Evolutionary conservation across 1,140 invertebrate genomes (phyloP), one percentile per base, ranked within the genome.

Genomic region (Galendromus occidentalis): DNA sequence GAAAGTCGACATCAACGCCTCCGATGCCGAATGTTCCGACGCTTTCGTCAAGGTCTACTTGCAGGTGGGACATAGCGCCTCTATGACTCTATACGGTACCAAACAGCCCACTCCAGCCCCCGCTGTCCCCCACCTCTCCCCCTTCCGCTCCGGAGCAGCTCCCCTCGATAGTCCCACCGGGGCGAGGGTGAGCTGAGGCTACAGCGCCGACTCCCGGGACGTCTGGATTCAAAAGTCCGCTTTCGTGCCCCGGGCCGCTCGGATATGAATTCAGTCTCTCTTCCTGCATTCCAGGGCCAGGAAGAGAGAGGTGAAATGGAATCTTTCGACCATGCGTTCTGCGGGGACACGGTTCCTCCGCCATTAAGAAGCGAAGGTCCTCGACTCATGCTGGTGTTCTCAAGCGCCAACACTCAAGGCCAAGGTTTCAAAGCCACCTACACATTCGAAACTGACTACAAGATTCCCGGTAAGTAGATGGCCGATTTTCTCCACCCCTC

Each of bases 331-430:
- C 82, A 89, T 71, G 89, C 91, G 74, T 81, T 93, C 71, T 97
- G 91, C 74, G 91, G 91, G 6, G 82, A 85, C 67, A 64, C 74
- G 20, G 86, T 87, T 18, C 81, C 81, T 29, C 79, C 80, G 22
- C 79, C 76, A 51, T 80, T 90, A 44, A 81, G 87, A 64, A 91
- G 88, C 41, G 87, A 91, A 73, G 90, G 90, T 0, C 90, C 91
- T n/a, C 80, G 91, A 28, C 82, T 96, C 64, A 86, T 92, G 33
- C 85, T 95, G 81, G 86, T 93, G 1, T 93, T 96, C 75, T 90
- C 86, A 72, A 89, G 87, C 64, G 89, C 89, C 0, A 86, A 91
- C 72, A 79, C 85, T 33, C 85, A 88, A 74, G 91, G 91, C 1
- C 78, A 83, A 41, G 89, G 90, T 45, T 97, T 96, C 75, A 92